Conservation (phyloP, 2,797 vertebrate genomes). For the Pyrocephalus nanus region DNA sequence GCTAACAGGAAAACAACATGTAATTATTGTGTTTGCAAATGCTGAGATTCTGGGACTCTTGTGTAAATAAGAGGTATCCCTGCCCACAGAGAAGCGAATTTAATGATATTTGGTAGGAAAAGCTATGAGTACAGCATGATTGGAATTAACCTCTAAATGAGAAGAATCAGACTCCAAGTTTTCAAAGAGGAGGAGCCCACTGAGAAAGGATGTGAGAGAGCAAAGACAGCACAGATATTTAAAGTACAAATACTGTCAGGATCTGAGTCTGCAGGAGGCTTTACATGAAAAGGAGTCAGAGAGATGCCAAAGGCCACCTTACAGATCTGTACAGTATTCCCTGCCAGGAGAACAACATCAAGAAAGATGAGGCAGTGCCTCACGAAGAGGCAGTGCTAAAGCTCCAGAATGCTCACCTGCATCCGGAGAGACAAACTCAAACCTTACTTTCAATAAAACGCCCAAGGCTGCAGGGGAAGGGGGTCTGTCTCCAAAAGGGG, state of each 20-base stretch:
- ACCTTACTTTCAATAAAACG: neutral
- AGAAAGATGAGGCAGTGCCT: too few relatives aligned
- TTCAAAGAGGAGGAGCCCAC: neutral
- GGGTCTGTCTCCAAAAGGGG: neutral
- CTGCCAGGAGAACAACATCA: neutral
- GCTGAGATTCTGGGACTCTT: neutral
- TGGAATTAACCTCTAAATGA: neutral
- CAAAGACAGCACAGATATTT: neutral
- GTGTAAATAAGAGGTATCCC: neutral
- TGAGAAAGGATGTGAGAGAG: neutral
- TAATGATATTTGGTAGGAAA: neutral
- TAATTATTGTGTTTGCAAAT: conserved; percentile 1
- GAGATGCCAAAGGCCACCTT: neutral
- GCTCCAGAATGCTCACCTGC: neutral
- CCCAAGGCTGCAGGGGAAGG: neutral
- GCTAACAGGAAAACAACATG: neutral
- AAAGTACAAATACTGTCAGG: neutral
- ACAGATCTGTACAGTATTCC: neutral
- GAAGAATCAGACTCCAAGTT: neutral
- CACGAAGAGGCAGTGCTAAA: neutral
- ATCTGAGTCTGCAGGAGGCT: neutral
- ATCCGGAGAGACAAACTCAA: neutral
- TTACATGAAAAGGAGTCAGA: neutral
- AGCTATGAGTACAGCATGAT: neutral
- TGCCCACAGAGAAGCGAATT: neutral